A percentile compares a stretch with the other conserved stretches of the same genome.
phyloP scores from a whole-genome alignment of 1,140 invertebrate genomes.

The Ceratosolen solmsi region DNA sequence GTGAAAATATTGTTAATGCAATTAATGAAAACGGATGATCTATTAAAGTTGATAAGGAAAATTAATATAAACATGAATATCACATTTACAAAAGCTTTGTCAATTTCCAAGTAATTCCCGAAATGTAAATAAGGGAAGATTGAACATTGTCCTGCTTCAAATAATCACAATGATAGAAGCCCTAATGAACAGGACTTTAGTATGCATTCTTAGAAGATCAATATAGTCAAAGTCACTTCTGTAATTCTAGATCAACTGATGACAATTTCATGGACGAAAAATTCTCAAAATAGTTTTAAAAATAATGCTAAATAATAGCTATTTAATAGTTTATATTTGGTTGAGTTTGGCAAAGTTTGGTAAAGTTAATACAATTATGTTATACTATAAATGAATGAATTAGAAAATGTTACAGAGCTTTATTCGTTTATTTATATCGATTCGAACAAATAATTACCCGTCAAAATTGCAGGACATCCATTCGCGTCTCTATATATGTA shows the following conservation, averaged over 20 bases:
- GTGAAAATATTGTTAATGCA: no score
- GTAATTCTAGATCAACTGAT: neutral
- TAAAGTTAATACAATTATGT: no score
- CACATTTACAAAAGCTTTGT: neutral
- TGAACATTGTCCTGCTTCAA: neutral
- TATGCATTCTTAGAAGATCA: neutral
- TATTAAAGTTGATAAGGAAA: neutral
- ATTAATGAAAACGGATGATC: neutral
- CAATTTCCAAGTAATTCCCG: slow-evolving; percentile 1
- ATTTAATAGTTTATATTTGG: no score
- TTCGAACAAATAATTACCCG: neutral
- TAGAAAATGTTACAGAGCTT: no score
- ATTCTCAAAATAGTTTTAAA: no score
- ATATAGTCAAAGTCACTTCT: neutral
- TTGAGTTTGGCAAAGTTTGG: no score
- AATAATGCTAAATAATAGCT: no score
- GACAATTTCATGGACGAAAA: no score
- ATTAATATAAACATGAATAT: slow-evolving; percentile 1
- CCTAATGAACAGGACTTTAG: neutral
- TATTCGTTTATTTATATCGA: neutral
- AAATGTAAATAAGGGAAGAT: slow-evolving; percentile 6
- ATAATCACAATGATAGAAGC: neutral
- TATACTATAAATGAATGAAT: no score
- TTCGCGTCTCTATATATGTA: neutral
- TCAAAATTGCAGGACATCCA: neutral